Evolutionary conservation across 2,797 vertebrate species (phyloP), one percentile per base, ranked within the genome.

Genomic region (Manis javanica): DNA sequence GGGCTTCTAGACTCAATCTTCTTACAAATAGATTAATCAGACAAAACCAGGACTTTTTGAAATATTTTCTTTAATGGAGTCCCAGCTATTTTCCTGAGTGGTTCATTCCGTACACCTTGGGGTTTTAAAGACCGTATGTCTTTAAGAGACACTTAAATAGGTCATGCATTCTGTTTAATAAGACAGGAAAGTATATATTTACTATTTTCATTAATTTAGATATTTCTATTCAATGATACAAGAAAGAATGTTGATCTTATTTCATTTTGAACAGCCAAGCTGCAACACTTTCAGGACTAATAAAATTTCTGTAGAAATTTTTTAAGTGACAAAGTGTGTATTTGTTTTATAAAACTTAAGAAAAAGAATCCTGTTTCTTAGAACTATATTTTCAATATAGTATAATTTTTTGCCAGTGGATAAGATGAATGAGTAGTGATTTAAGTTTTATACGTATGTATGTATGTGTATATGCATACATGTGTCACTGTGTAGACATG

Each of bases 321-420:
- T 86, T 55, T 72, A 93, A 57, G 51, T 96, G 61, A 31, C 24
- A 91, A 82, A 86, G 31, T 87, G 51, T 94, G 42, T 91, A 13
- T 85, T 37, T 74, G 12, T 85, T 64, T 91, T 91, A 31, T 84
- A 34, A 63, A 96, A 77, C 34, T 57, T 89, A 81, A 81, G 31
- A 77, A 78, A 75, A 84, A 81, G 55, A 57, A 57, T 13, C 13
- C 0, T 64, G 16, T 79, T 37, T 85, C 68, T 94, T 93, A 85
- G 69, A 91, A 75, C 34, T 72, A 1, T 90, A 12, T 91, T 91
- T 93, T 85, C 46, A 86, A 24, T 26, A 31, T 24, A 74, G 49
- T 66, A 0, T 83, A 78, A 19, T 37, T 51, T 72, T 86, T 94
- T 87, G 53, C 13, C n/a, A 26, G 29, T 79, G 57, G 63, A 16